These are phyloP conservation scores for Herpailurus yagouaroundi DNA, from an alignment of 2,113 vertebrate genomes.

Conservation along the genomic window DNA sequence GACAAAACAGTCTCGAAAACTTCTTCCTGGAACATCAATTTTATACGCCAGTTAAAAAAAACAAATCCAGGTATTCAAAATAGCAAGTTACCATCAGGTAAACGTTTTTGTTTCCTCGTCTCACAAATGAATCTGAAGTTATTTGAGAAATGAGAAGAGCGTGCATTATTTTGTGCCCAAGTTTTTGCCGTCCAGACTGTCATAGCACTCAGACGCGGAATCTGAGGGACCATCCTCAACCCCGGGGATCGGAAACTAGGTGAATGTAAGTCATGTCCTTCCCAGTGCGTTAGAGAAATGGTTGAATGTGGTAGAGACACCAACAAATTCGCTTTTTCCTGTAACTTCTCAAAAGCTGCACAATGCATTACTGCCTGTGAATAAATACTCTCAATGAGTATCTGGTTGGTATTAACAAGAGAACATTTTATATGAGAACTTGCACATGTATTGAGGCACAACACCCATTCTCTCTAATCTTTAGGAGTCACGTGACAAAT, in stretches of 20 bases:
- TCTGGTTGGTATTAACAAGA: background rate
- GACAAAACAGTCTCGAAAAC: background rate
- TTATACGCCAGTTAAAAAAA: background rate
- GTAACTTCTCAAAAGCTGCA: background rate
- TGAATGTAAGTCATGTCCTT: background rate
- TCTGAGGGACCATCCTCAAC: background rate
- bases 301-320: background rate
- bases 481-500: background rate
- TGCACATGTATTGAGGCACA: background rate
- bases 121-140: background rate
- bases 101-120: background rate
- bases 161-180: background rate
- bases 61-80: background rate
- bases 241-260: background rate
- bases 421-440: background rate
- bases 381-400: background rate
- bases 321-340: background rate
- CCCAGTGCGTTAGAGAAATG: background rate
- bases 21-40: background rate
- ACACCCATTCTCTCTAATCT: background rate
- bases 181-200: background rate
- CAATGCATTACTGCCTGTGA: background rate
- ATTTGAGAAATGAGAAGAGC: background rate
- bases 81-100: background rate
- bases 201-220: background rate